Base-by-base conservation (phyloP, 2,888 invertebrate species). In the Chydorus sphaericus region DNA sequence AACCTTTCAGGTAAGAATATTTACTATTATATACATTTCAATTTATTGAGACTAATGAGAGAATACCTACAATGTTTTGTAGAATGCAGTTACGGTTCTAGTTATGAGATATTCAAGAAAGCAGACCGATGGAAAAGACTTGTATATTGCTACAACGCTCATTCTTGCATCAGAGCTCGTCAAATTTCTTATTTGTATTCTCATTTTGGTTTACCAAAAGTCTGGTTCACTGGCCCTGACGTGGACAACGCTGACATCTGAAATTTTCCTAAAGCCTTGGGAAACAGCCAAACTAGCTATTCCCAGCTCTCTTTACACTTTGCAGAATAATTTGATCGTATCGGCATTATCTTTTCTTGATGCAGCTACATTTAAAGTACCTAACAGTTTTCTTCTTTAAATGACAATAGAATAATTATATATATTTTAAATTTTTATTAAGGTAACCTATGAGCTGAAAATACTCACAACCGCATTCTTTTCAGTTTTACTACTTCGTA, bases 251-350 rank as follows among this genome's bases (percentile, higher is more conserved):
- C 49, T 69, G n/a, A 57, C 66, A 29, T 56, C 59, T 4, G 70
- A 72, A 59, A 62, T 69, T 23, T 62, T 68, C 56, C 57, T 62
- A 48, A 69, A 69, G 54, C 66, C 65, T 23, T 39, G 48, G 16
- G 73, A 72, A 58, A 69, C 69, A 1, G 54, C 66, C 26, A 73
- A 72, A 63, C 63, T 71, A 5, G 59, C 69, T 23, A 63, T 72
- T 10, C 71, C 71, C 2, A 72, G 73, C 7, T 54, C 55, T 8
- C 37, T 62, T n/a, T 61, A 59, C 50, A 49, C 72, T 14, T 60
- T 75, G 4, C 74, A 74, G 62, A 74, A 74, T 64, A 74, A 75
- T 64, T 63, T 74, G 36, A 66, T 74, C 51, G 75, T 72, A 61
- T 59, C 73, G 26, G 74, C 74, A 3, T 62, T 75, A 14, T 68